phyloP scores from a whole-genome alignment of 2,888 invertebrate species.

The Cancer borealis region DNA sequence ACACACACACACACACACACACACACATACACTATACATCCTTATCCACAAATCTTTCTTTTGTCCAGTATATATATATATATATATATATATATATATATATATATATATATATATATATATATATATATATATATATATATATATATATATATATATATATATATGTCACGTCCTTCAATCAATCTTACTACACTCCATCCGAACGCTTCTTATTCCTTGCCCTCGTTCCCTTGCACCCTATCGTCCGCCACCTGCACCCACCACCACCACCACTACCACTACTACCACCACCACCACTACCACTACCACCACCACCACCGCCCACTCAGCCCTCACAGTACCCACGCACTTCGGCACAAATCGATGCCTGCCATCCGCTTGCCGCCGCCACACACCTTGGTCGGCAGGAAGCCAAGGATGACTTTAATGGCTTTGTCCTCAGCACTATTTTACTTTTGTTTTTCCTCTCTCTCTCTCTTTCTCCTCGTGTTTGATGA shows the following conservation, averaged over 20 bases:
- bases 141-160: not conserved
- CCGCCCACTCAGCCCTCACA: conserved; percentile 8
- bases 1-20: not conserved
- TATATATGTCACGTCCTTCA: not conserved
- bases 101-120: not conserved
- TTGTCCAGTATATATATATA: not conserved
- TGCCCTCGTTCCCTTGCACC: not conserved
- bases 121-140: not conserved
- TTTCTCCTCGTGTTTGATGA: not conserved
- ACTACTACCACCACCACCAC: not conserved
- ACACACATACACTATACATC: not conserved
- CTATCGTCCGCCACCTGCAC: not conserved
- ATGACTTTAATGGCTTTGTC: conserved; percentile 30
- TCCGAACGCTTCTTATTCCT: not conserved
- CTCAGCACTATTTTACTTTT: not conserved
- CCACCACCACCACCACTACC: not conserved
- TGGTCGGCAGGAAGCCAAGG: not conserved
- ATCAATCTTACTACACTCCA: not conserved
- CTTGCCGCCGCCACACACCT: not conserved
- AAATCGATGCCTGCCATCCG: not conserved
- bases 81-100: not conserved
- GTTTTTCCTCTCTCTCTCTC: not conserved
- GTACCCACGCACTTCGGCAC: conserved; percentile 35
- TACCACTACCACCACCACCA: not conserved
- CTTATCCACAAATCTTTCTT: not conserved